Evolutionary conservation across 2,797 vertebrate genomes (phyloP).

Genomic region (Allobates femoralis): DNA sequence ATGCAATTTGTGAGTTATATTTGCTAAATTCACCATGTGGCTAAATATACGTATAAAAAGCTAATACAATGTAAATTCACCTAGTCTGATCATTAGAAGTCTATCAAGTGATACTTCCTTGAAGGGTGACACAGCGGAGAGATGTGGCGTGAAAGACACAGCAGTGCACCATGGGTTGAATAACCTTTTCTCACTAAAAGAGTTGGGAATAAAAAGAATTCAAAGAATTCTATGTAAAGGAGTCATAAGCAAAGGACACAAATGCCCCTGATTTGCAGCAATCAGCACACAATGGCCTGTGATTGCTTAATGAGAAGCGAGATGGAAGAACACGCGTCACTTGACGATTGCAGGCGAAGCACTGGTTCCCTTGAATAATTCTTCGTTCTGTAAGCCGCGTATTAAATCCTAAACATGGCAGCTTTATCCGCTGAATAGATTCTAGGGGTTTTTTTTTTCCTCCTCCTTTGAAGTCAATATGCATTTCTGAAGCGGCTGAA

Average conservation of each 20-base stretch:
- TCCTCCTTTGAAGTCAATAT: conserved; percentile 23
- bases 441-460: conserved; percentile 9
- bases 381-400: conserved; percentile 20
- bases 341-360: conserved; percentile 31
- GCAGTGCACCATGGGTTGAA: conserved; percentile 11
- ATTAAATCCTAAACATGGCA: conserved; percentile 21
- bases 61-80: neutral
- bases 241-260: conserved; percentile 43
- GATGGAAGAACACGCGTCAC: conserved; percentile 28
- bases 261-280: conserved; percentile 56
- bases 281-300: conserved; percentile 56
- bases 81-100: neutral
- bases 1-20: neutral
- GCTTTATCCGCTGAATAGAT: conserved; percentile 29
- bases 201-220: neutral
- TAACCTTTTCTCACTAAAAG: conserved; percentile 27
- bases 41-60: neutral
- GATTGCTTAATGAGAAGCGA: conserved; percentile 51
- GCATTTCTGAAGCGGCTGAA: conserved; percentile 16
- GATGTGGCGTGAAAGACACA: conserved; percentile 16
- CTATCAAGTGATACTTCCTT: conserved; percentile 2
- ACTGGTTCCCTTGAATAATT: conserved; percentile 16
- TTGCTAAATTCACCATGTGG: neutral
- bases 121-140: neutral
- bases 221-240: neutral